Evolutionary conservation across 1,140 invertebrate genomes (phyloP).

Genomic region (Monochamus saltuarius): DNA sequence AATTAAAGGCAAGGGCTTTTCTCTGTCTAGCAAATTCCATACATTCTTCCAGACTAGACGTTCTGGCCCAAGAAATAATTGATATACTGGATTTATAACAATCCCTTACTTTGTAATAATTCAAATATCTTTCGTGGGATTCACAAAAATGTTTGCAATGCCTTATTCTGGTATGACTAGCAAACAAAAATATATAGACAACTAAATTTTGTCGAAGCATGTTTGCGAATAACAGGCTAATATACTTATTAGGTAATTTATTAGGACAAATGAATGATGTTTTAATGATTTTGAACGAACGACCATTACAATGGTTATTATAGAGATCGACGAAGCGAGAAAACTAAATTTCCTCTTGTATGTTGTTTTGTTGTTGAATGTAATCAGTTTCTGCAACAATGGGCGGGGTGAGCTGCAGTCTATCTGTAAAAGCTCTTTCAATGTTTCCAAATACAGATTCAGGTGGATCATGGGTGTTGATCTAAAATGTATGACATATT

Average conservation of each 20-base stretch:
- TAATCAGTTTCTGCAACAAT: slow-evolving; percentile 16
- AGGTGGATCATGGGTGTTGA: slow-evolving; percentile 1
- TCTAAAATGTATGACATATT: slow-evolving; percentile 7
- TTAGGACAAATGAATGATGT: too few relatives aligned
- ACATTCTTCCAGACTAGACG: slow-evolving; percentile 50
- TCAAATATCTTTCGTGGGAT: background rate
- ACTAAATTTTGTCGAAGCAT: too few relatives aligned
- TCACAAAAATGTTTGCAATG: too few relatives aligned
- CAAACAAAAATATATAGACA: too few relatives aligned
- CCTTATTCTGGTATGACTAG: too few relatives aligned
- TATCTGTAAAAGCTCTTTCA: slow-evolving; percentile 10
- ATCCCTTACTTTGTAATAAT: slow-evolving; percentile 38
- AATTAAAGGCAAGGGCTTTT: slow-evolving; percentile 65
- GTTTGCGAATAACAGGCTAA: too few relatives aligned
- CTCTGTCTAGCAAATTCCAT: slow-evolving; percentile 58
- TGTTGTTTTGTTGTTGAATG: slow-evolving; percentile 1
- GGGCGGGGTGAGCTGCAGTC: background rate
- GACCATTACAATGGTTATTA: too few relatives aligned
- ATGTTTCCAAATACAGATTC: slow-evolving; percentile 5
- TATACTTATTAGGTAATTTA: too few relatives aligned
- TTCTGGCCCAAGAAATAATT: slow-evolving; percentile 26
- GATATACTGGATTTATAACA: slow-evolving; percentile 34
- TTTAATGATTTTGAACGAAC: too few relatives aligned
- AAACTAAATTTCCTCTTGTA: background rate
- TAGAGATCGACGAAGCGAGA: too few relatives aligned